These are phyloP conservation scores for Stenoptilia bipunctidactyla DNA, from an alignment of 2,888 invertebrate species.

Conservation along the genomic window DNA sequence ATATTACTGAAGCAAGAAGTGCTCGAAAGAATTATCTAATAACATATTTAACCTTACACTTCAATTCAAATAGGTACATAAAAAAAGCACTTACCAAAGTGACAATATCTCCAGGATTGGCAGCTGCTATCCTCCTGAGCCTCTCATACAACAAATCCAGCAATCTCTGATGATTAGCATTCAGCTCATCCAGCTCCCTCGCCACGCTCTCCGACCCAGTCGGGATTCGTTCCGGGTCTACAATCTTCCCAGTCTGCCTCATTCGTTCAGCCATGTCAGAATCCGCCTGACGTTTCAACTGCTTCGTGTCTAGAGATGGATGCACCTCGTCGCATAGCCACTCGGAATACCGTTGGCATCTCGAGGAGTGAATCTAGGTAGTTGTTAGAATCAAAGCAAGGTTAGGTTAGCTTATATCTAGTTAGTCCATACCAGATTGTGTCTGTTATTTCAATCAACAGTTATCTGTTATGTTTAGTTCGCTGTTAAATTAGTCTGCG, in stretches of 20 bases:
- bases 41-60: too few relatives aligned
- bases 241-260: constrained; percentile 33
- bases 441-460: constrained; percentile 20
- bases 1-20: too few relatives aligned
- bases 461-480: constrained; percentile 18
- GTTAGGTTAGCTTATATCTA: constrained; percentile 49
- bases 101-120: constrained; percentile 80
- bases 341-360: constrained; percentile 87
- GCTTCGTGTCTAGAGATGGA: constrained; percentile 78
- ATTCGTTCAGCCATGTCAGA: constrained; percentile 44
- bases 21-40: too few relatives aligned
- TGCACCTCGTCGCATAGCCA: constrained; percentile 86
- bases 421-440: constrained; percentile 1
- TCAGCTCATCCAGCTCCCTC: constrained; percentile 83
- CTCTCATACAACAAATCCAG: constrained; percentile 78
- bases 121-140: constrained; percentile 75
- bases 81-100: constrained; percentile 76
- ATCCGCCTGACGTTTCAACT: constrained; percentile 51
- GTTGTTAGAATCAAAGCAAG: constrained; percentile 57
- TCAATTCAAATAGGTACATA: too few relatives aligned
- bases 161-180: constrained; percentile 81
- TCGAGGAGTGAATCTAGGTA: constrained; percentile 87
- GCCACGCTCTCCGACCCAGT: constrained; percentile 82
- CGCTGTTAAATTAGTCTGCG: too few relatives aligned
- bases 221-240: constrained; percentile 34